These are phyloP conservation scores for Lycaon pictus DNA, from an alignment of 2,113 vertebrate species.

Conservation along the genomic window DNA sequence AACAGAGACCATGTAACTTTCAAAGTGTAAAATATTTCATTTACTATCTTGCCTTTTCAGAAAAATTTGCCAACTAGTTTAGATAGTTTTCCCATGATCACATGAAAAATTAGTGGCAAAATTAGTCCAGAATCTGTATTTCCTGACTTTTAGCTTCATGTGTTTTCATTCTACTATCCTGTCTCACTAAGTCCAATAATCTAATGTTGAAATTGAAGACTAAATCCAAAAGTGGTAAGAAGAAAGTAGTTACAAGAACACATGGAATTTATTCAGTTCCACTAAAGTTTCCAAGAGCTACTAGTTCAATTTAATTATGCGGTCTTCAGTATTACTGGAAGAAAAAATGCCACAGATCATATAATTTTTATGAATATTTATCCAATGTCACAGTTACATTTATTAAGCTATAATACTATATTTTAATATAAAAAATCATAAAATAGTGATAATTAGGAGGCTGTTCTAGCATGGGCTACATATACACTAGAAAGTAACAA, in stretches of 20 bases:
- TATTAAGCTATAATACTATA: constrained; percentile 75
- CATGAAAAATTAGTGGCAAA: not conserved
- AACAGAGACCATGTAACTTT: not conserved
- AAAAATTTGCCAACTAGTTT: not conserved
- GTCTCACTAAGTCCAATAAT: not conserved
- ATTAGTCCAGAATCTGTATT: not conserved
- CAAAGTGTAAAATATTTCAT: not conserved
- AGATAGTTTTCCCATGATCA: not conserved
- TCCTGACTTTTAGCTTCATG: not conserved
- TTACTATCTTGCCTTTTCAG: not conserved
- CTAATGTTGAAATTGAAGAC: not conserved
- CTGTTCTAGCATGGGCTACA: not conserved
- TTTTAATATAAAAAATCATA: constrained; percentile 59
- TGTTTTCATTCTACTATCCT: not conserved
- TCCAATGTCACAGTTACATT: constrained; percentile 82
- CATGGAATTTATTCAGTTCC: not conserved
- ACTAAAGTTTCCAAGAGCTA: not conserved
- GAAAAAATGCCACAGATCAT: constrained; percentile 57
- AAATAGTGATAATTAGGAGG: constrained; percentile 69
- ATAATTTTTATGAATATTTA: constrained; percentile 80
- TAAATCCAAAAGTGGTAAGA: not conserved
- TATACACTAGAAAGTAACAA: constrained; percentile 58
- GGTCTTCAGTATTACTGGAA: not conserved
- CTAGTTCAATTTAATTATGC: not conserved
- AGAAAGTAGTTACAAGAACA: not conserved